Evolutionary conservation across 2,888 invertebrate genomes (phyloP).

Genomic region (Mystacides longicornis): DNA sequence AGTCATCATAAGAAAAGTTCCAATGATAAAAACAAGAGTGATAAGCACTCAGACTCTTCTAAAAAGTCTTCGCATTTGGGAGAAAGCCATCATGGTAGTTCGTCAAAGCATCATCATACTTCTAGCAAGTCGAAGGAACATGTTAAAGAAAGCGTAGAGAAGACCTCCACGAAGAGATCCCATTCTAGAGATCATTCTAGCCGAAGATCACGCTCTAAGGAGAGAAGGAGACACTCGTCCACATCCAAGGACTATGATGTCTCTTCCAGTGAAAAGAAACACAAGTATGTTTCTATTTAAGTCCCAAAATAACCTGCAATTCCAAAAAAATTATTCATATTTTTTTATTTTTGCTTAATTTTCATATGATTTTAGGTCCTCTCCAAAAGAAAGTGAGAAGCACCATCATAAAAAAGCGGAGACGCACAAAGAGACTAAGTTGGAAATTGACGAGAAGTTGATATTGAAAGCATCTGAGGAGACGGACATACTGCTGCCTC

Average conservation of each 20-base stretch:
- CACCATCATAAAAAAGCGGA: not conserved
- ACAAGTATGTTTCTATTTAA: too few species aligned
- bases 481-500: slow-evolving; percentile 10
- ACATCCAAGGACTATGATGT: not conserved
- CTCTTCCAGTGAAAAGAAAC: not conserved
- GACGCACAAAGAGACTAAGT: not conserved
- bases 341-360: too few species aligned
- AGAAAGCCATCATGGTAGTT: not conserved
- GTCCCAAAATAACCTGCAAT: too few species aligned
- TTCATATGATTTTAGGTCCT: too few species aligned
- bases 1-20: slow-evolving; percentile 27
- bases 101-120: slow-evolving; percentile 7
- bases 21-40: slow-evolving; percentile 19
- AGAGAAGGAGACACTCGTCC: not conserved
- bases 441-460: not conserved
- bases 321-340: too few species aligned
- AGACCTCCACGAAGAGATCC: slow-evolving; percentile 10
- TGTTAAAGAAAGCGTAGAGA: slow-evolving; percentile 11
- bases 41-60: slow-evolving; percentile 20
- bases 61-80: slow-evolving; percentile 19
- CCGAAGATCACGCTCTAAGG: not conserved
- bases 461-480: slow-evolving; percentile 2
- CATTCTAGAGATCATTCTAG: slow-evolving; percentile 13
- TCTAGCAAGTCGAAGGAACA: slow-evolving; percentile 17
- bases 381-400: too few species aligned